A percentile compares a stretch with the other conserved stretches of the same genome.
Conservation (phyloP, 2,113 vertebrate species). For the Pygathrix nemaeus region DNA sequence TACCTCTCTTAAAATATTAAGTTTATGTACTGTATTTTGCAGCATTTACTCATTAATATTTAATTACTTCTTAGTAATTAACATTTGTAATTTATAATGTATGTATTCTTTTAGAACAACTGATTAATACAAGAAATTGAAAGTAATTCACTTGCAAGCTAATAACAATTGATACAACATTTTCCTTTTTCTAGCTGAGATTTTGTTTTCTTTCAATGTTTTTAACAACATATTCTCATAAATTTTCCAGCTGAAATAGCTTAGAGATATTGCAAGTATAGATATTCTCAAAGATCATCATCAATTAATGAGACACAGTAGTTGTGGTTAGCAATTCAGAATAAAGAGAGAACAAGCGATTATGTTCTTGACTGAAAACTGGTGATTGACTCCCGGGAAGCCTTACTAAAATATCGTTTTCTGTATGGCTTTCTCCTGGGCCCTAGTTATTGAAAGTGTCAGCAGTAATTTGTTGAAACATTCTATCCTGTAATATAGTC, state of each 20-base stretch:
- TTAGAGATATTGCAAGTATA: neutral
- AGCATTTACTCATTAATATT: neutral
- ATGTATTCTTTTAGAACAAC: neutral
- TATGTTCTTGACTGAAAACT: constrained; percentile 12
- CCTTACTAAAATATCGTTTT: neutral
- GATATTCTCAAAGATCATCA: neutral
- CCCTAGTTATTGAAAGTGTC: neutral
- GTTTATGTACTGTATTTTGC: neutral
- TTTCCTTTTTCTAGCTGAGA: neutral
- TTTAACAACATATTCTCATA: neutral
- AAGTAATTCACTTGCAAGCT: neutral
- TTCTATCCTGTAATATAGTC: neutral
- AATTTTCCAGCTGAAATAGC: neutral
- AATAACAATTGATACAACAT: neutral
- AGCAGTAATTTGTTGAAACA: constrained; percentile 1
- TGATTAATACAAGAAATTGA: neutral
- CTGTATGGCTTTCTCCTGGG: neutral
- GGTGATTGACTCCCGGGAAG: neutral
- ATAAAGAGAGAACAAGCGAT: neutral
- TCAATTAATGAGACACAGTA: neutral
- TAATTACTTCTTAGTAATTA: neutral
- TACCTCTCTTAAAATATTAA: neutral
- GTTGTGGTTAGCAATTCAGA: neutral
- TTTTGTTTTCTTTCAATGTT: constrained; percentile 19
- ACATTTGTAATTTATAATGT: neutral